These are phyloP conservation scores for Anthoscopus minutus DNA, from an alignment of 2,113 vertebrate species.

Conservation along the genomic window DNA sequence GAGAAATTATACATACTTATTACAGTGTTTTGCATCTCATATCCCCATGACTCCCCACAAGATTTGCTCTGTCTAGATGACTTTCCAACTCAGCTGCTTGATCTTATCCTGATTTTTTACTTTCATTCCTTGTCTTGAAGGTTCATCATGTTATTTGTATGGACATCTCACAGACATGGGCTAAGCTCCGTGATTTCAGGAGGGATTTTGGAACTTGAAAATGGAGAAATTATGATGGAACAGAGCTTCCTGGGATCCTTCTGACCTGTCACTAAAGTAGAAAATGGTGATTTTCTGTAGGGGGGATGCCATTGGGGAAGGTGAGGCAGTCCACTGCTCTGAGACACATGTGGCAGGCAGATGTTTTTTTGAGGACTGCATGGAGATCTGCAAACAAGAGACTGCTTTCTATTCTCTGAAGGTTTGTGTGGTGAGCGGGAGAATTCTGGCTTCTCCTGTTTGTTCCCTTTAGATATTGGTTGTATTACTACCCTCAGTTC, in stretches of 20 bases:
- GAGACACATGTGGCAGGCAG: background rate
- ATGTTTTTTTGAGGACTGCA: background rate
- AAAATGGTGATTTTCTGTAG: background rate
- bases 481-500: background rate
- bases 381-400: background rate
- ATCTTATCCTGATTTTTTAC: background rate
- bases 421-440: background rate
- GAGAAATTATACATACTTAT: background rate
- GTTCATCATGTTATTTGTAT: background rate
- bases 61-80: background rate
- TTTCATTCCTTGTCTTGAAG: background rate
- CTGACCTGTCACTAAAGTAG: background rate
- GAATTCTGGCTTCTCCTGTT: background rate
- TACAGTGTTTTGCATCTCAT: background rate
- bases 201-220: background rate
- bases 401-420: background rate
- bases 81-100: background rate
- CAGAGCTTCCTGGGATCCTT: background rate
- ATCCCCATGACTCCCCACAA: background rate
- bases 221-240: background rate
- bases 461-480: background rate
- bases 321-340: background rate
- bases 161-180: background rate
- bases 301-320: accelerated
- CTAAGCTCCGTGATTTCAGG: background rate